Percentiles rank a stretch among this genome's conserved stretches.
Evolutionary conservation across 2,797 vertebrate species (phyloP).

Genomic region (Pseudotriccus pelzelni): DNA sequence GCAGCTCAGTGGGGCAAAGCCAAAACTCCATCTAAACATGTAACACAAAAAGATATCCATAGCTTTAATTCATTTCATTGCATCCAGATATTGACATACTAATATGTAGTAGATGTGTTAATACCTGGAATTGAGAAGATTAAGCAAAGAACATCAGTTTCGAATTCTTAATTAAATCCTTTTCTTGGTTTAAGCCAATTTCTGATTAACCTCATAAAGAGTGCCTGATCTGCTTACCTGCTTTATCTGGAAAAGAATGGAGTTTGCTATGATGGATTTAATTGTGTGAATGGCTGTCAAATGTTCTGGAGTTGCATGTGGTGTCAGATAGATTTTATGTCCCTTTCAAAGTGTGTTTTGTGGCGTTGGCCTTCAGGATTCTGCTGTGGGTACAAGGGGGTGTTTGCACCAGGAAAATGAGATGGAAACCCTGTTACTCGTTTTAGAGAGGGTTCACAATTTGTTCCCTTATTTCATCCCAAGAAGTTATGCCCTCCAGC

Average conservation of each 20-base stretch:
- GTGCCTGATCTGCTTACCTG: not conserved
- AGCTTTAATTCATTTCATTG: not conserved
- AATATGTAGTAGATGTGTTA: not conserved
- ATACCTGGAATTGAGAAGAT: not conserved
- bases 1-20: not conserved
- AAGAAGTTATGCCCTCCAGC: slow-evolving; percentile 1
- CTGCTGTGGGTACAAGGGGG: not conserved
- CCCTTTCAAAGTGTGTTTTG: not conserved
- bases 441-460: not conserved
- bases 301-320: not conserved
- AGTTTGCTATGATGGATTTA: not conserved
- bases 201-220: not conserved
- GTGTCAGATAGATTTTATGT: not conserved
- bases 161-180: not conserved
- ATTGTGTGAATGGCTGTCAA: not conserved
- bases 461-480: not conserved
- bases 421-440: not conserved
- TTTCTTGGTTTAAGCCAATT: slow-evolving; percentile 3
- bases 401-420: not conserved
- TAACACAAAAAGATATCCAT: not conserved
- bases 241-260: not conserved
- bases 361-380: not conserved
- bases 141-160: not conserved
- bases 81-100: not conserved
- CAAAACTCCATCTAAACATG: accelerated